phyloP scores from a whole-genome alignment of 2,113 vertebrate species.

The Gnathonemus echidnorhynchus region DNA sequence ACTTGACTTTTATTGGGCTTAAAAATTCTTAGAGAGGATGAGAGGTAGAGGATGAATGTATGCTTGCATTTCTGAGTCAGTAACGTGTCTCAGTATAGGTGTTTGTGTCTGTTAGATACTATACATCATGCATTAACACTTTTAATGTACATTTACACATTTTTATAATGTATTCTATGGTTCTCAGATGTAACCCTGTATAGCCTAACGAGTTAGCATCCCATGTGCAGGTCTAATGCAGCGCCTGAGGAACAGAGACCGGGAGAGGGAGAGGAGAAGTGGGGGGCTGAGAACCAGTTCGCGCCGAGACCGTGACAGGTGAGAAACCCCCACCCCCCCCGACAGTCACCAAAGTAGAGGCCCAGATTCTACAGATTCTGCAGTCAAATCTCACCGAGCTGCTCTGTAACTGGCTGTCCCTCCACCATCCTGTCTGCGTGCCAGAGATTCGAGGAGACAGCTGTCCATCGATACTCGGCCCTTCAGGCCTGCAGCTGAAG shows the following conservation, averaged over 20 bases:
- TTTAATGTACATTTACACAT: background rate
- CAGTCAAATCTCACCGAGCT: background rate
- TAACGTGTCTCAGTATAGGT: background rate
- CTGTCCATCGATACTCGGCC: constrained; percentile 94
- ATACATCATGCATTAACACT: background rate
- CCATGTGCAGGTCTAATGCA: constrained; percentile 86
- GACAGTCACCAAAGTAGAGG: background rate
- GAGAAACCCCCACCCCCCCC: background rate
- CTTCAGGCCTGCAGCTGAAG: constrained; percentile 91
- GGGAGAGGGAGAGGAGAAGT: constrained; percentile 90
- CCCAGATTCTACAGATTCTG: background rate
- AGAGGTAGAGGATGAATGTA: background rate
- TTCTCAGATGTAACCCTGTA: background rate
- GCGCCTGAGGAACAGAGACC: constrained; percentile 87
- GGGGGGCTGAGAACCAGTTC: constrained; percentile 91
- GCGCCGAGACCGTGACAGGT: constrained; percentile 92
- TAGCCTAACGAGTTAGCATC: background rate
- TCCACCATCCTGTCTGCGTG: background rate
- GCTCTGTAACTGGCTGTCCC: background rate
- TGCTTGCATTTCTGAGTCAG: background rate
- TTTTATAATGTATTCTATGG: background rate
- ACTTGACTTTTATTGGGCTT: background rate
- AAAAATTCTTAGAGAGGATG: background rate
- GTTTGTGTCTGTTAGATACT: background rate
- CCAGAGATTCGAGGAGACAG: constrained; percentile 92